Conservation (phyloP, 2,113 vertebrate genomes). For the Nothobranchius furzeri region DNA sequence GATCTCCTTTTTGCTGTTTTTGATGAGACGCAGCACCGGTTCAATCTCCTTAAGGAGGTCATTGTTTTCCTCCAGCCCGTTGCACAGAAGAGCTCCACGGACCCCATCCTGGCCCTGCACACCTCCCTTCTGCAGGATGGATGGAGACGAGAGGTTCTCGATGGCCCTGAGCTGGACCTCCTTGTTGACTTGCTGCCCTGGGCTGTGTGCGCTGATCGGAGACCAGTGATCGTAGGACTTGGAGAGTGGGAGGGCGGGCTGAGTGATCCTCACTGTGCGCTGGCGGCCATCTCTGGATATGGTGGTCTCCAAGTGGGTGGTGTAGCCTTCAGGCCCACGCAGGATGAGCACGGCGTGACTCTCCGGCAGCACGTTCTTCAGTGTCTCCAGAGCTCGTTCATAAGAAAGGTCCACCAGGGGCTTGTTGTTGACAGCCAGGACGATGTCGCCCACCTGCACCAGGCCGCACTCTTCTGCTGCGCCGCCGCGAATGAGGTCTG, state of each 20-base stretch:
- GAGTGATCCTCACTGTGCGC: conserved; percentile 90
- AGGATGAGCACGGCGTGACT: conserved; percentile 95
- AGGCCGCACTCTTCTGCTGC: conserved; percentile 95
- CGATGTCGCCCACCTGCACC: conserved; percentile 95
- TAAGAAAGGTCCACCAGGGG: conserved; percentile 93
- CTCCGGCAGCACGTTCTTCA: conserved; percentile 89
- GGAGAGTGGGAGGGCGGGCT: conserved; percentile 77
- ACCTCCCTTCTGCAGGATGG: conserved; percentile 71
- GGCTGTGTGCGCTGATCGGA: conserved; percentile 59
- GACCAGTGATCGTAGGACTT: conserved; percentile 82
- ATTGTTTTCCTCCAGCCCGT: conserved; percentile 82
- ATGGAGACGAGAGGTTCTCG: conserved; percentile 78
- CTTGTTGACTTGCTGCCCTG: conserved; percentile 73
- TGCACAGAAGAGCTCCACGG: conserved; percentile 72
- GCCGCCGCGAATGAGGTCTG: conserved; percentile 92
- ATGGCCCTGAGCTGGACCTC: conserved; percentile 79
- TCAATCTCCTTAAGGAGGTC: conserved; percentile 93
- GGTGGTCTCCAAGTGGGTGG: conserved; percentile 96
- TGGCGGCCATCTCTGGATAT: conserved; percentile 89
- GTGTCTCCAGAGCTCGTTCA: conserved; percentile 88
- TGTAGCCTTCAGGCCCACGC: conserved; percentile 94
- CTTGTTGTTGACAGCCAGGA: conserved; percentile 92
- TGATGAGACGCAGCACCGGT: conserved; percentile 89
- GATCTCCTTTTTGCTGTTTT: conserved; percentile 79
- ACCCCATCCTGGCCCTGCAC: conserved; percentile 66